Base-by-base conservation (phyloP, 2,797 vertebrate genomes). In the Chelon labrosus region DNA sequence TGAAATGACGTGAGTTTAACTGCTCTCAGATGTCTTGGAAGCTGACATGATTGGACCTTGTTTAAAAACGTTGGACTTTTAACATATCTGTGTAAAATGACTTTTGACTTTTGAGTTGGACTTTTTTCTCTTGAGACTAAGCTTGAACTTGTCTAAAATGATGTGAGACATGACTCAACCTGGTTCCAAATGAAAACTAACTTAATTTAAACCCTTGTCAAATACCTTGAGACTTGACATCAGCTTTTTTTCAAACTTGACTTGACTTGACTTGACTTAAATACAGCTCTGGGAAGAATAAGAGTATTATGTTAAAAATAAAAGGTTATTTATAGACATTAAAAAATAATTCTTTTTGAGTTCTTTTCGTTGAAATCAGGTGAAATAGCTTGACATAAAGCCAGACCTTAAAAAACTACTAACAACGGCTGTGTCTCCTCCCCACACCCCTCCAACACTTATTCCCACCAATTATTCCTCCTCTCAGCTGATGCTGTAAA, bases 391-490 rank as follows among this genome's bases (percentile, higher is more conserved):
- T 1, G 1, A 14, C 1, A 3, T 69, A 25, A 63, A 58, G 46
- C 10, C 6, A 50, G 20, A 52, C 47, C 38, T 67, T 55, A 35
- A 70, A 52, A 62, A 38, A 11, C 25, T 60, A 58, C 54, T 46
- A 55, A 44, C 47, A 41, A 68, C 41, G n/a, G 31, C 55, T n/a
- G 38, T 10, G 20, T 25, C 39, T 79, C 57, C 20, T 51, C 63
- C 56, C 20, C 13, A 3, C 13, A 10, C 41, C 31, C 51, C 54
- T 25, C 52, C 8, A 46, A n/a, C 10, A 61, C 37, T 46, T 68
- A 62, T 79, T 78, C 72, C 69, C 73, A 52, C 77, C 77, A 79
- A 75, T 86, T 80, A 73, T 73, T 79, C 71, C 65, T 73, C 75
- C 57, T 63, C 55, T 51, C 41, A 8, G 67, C 74, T 46, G 65